Base-by-base conservation (phyloP, 2,113 vertebrate species). In the Perca flavescens region DNA sequence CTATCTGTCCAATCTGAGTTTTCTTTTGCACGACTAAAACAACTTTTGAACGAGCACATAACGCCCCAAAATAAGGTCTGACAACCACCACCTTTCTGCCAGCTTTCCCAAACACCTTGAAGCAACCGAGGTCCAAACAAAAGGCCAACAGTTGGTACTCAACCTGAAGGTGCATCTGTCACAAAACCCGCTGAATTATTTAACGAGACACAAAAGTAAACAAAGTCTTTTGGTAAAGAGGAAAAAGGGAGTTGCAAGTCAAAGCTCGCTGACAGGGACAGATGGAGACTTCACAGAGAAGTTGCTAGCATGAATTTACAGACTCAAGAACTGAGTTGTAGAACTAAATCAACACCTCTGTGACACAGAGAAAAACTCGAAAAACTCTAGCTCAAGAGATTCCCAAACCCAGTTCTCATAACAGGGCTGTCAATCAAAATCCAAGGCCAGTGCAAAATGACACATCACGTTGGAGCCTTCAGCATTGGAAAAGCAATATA, bases 111-210 rank as follows among this genome's bases (percentile, higher is more conserved):
- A 79, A 76, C n/a, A 62, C 34, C 72, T 67, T 1, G 8, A 19
- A 46, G 81, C 34, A 54, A 62, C 21, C 12, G 22, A 67, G 14
- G 36, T 72, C 64, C 14, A 34, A 14, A 74, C n/a, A 70, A 69
- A 69, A 40, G 16, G 15, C 21, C 57, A 62, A 78, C 28, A 22
- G 49, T 6, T 47, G 21, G 43, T 53, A 0, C 21, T 71, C 21
- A 19, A 47, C 19, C 34, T 28, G 36, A 78, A 57, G 49, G 53
- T 64, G n/a, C 43, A 43, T 77, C 68, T 43, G 74, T 69, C 71
- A 62, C 50, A 49, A 70, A 79, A 77, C 69, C 43, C 22, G 34
- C 17, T 76, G 6, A 77, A 75, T 79, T 68, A 81, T 80, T 67
- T 40, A 74, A 31, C 2, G 9, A 13, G 0, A 11, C 40, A 40